Evolutionary conservation across 2,888 invertebrate genomes (phyloP), one percentile per base, ranked within the genome.

Genomic region (Leptopilina drosophilae): DNA sequence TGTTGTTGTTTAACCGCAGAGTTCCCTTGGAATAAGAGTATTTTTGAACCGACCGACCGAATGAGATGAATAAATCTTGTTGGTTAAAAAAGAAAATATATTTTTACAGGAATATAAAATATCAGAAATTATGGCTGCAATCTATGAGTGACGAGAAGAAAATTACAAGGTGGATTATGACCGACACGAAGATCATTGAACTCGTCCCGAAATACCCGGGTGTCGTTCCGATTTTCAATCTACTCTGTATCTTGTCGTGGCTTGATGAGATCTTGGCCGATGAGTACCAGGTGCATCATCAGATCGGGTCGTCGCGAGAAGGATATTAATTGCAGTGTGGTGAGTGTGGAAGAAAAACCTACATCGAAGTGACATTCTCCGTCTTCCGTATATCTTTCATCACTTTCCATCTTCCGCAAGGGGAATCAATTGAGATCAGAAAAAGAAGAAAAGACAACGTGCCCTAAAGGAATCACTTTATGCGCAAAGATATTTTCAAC

Each of bases 261-360:
- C 77, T 49, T 81, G 83, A 83, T 80, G 82, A 80, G 83, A 82
- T 81, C 80, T 77, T 77, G 76, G 77, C 83, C 86, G 85, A 86
- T 84, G 86, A 86, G 85, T 87, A 85, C 85, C 86, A 87, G 86
- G 86, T 86, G 86, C 87, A 86, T 80, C 69, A 85, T 85, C 82
- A 84, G 86, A 88, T 87, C 84, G 86, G 85, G 89, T 85, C 87
- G 87, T 81, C 82, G 84, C 83, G 85, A 84, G 85, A 87, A 82
- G 87, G 86, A 88, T 88, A 88, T 88, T 89, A 88, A 88, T 88
- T 87, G 87, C 88, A 84, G 87, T 85, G 85, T 84, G 84, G 82
- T 82, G 83, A 86, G 84, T 82, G 84, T 77, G 80, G 69, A 79
- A 81, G 84, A 78, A 82, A 79, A 78, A 84, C 84, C 84, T 85